phyloP scores from a whole-genome alignment of 1,140 invertebrate species.

The Harlomillsia oculata region DNA sequence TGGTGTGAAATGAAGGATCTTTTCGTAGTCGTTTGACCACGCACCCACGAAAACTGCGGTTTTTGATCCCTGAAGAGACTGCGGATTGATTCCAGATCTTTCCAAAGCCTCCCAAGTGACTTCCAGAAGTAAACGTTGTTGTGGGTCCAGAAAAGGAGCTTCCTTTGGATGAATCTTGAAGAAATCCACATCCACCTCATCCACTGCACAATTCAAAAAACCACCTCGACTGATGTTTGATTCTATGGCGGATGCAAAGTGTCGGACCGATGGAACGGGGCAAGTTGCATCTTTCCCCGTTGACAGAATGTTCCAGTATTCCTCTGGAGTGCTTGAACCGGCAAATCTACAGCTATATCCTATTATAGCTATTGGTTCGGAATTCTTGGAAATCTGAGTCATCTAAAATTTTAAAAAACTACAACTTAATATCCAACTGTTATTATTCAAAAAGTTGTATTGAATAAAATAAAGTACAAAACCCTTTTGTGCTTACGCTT shows the following conservation, averaged over 20 bases:
- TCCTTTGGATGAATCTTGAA: constrained; percentile 49
- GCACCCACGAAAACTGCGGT: constrained; percentile 10
- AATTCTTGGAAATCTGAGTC: too few relatives aligned
- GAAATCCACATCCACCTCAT: constrained; percentile 45
- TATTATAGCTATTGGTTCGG: constrained; percentile 1
- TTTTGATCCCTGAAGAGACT: not conserved
- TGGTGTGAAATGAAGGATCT: constrained; percentile 1
- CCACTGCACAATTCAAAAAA: constrained; percentile 15
- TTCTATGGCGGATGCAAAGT: not conserved
- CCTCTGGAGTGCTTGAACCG: constrained; percentile 5
- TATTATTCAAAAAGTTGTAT: too few relatives aligned
- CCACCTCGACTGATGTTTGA: constrained; percentile 6
- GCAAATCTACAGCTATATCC: constrained; percentile 3
- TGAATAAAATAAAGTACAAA: too few relatives aligned
- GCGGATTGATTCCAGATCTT: constrained; percentile 37
- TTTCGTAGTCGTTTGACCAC: constrained; percentile 12
- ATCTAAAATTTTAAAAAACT: too few relatives aligned
- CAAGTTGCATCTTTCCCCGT: not conserved
- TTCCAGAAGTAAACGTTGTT: constrained; percentile 51
- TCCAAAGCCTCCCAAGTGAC: constrained; percentile 51
- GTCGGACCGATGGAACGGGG: not conserved
- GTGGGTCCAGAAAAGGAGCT: constrained; percentile 53
- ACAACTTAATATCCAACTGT: too few relatives aligned
- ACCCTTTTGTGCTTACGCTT: too few relatives aligned
- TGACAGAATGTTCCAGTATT: constrained; percentile 4